Evolutionary conservation across 2,888 invertebrate genomes (phyloP).

Genomic region (Agrilus cyanescens): DNA sequence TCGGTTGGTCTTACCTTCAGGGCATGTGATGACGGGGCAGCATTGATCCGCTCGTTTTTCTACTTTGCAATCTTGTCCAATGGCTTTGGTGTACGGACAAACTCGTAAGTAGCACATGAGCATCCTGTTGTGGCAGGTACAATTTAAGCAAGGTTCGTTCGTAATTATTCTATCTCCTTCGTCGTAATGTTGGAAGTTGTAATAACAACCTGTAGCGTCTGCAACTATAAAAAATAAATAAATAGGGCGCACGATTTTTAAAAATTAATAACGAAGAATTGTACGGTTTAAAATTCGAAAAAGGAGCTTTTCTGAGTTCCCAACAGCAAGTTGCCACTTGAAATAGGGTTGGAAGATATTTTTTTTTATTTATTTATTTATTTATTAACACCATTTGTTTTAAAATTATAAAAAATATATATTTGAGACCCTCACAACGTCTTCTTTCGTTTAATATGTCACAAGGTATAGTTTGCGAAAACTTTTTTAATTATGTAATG

Average conservation of each 20-base stretch:
- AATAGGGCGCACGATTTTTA: not conserved
- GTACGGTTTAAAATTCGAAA: no score
- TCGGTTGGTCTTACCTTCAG: constrained; percentile 58
- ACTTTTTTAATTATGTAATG: no score
- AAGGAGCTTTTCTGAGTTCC: no score
- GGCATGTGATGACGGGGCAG: constrained; percentile 87
- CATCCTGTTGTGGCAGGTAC: constrained; percentile 91
- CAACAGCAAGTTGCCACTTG: no score
- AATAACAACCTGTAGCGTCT: constrained; percentile 67
- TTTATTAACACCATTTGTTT: no score
- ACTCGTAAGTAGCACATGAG: constrained; percentile 90
- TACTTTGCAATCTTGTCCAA: constrained; percentile 82
- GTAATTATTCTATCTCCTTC: constrained; percentile 90
- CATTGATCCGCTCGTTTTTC: constrained; percentile 87
- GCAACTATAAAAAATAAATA: constrained; percentile 23
- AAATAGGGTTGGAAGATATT: no score
- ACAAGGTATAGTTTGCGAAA: no score
- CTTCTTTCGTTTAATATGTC: no score
- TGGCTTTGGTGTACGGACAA: constrained; percentile 87
- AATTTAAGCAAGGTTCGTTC: constrained; percentile 90
- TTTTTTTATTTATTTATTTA: no score
- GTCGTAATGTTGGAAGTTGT: constrained; percentile 86
- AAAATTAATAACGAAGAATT: not conserved
- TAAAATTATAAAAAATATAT: no score
- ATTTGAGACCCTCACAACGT: no score